Conservation (phyloP, 2,113 vertebrate species). For the Nesospiza acunhae region DNA sequence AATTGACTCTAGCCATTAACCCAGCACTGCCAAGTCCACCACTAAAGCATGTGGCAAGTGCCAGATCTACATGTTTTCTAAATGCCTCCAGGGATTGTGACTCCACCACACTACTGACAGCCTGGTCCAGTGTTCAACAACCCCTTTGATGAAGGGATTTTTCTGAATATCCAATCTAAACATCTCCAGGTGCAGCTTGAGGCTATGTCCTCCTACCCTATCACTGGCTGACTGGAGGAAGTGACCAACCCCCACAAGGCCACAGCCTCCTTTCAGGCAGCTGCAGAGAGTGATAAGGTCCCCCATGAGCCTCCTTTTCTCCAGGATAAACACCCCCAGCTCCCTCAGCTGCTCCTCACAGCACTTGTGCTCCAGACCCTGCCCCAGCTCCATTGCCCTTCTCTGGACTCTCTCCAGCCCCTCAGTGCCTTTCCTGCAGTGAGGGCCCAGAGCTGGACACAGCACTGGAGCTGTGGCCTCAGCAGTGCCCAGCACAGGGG, state of each 20-base stretch:
- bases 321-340: background rate
- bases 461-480: background rate
- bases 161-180: background rate
- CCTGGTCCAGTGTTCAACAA: background rate
- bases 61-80: background rate
- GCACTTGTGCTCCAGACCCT: background rate
- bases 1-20: background rate
- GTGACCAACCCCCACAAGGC: accelerated
- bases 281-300: accelerated
- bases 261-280: background rate
- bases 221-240: background rate
- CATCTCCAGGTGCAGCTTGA: background rate
- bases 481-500: background rate
- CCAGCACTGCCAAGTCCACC: background rate
- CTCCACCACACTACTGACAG: background rate
- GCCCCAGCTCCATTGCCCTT: background rate
- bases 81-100: background rate
- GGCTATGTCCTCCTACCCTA: background rate
- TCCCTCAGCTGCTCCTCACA: background rate
- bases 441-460: background rate
- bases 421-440: background rate
- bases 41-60: background rate
- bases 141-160: background rate
- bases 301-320: background rate
- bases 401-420: background rate